Base-by-base conservation (phyloP, 2,888 invertebrate genomes). In the Epinotia nisella region DNA sequence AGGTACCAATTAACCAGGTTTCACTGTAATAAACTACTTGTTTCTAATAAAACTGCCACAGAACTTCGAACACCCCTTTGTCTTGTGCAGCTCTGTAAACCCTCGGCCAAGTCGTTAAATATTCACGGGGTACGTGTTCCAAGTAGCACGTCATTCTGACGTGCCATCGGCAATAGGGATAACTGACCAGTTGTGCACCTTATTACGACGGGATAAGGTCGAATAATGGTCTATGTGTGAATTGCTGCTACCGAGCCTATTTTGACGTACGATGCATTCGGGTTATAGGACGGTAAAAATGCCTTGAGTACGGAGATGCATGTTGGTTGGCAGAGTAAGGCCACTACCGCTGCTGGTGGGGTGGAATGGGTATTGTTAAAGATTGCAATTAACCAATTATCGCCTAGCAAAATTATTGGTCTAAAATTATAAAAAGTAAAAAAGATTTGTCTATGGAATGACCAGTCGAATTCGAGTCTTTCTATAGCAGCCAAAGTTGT, bases 101-200 rank as follows among this genome's bases (percentile, higher is more conserved):
- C 62, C 49, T 39, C 70, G 58, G 70, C 70, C 64, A 71, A 71
- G 70, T 71, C 45, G 58, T 71, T 59, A 71, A 71, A 71, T 71
- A 71, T 71, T 71, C 65, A 59, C 49, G 70, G 1, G 21, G 58
- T 49, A 51, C 68, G 70, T 56, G 64, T 58, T 58, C 19, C 53
- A 21, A 70, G 70, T 64, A 41, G 62, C 49, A 24, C 29, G 56
- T 70, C 64, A n/a, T 62, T 70, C 70, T 41, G 45, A 55, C 55
- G 21, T 29, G 13, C 35, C 35, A 35, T 35, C 35, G 35, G 35
- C 35, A 35, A 35, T 1, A 35, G 9, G 9, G 35, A 0, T 9
- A 29, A 29, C 29, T 9, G 35, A 9, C 35, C 9, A 35, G 15
- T 15, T 49, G 15, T 49, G n/a, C 13, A 17, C 29, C 17, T 39